Base-by-base conservation (phyloP, 2,888 invertebrate genomes). In the Drosophila borborema region DNA sequence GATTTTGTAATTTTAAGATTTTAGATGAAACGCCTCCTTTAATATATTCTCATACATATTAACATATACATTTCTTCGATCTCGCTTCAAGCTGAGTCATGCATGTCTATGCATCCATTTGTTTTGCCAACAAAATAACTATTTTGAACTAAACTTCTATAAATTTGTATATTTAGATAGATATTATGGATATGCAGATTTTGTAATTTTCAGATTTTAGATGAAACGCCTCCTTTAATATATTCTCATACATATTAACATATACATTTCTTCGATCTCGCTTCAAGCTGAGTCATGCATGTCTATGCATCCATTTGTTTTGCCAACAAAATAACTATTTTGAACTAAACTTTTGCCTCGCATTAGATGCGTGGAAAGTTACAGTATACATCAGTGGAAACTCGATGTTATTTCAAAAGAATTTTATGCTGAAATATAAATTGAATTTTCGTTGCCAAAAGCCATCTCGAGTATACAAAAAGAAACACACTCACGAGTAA, bases 401-500 rank as follows among this genome's bases (percentile, higher is more conserved):
- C 53, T 72, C 64, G 74, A 64, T 66, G 51, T 34, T 62, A 55
- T 82, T 82, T 81, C 68, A 82, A 80, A 72, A 61, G 60, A 73
- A 62, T 54, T 73, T 64, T 72, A 70, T 63, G 61, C 74, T 66
- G 64, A 72, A 64, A 75, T 60, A 67, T 65, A 78, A 78, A 78
- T 78, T 81, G 71, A 81, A 74, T 73, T 80, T 84, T 76, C 60
- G 65, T 73, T 73, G 61, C 79, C 76, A 62, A 73, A 82, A 75
- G 62, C 62, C 64, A 61, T 66, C 43, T 72, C 64, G 64, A 73
- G 61, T 46, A 60, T 14, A 84, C 74, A 75, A 64, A 68, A 64
- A 75, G 56, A 68, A 63, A 74, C 41, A 51, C 14, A 60, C 34
- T 43, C 31, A 64, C 48, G 70, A 63, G 75, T 78, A 82, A 83